Evolutionary conservation across 1,140 invertebrate species (phyloP), one percentile per base, ranked within the genome.

Genomic region (Homarus americanus): DNA sequence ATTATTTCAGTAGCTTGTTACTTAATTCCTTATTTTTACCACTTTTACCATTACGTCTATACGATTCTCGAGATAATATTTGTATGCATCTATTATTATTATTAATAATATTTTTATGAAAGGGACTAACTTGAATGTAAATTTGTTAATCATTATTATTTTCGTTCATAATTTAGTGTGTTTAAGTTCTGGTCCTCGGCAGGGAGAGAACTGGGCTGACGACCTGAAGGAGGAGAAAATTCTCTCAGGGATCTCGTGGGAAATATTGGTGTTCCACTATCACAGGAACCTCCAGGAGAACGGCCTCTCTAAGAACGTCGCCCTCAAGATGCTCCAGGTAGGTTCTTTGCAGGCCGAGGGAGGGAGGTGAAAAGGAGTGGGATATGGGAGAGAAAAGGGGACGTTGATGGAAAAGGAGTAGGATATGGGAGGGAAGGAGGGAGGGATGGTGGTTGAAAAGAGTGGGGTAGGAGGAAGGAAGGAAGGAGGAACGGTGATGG

Each of bases 211-310:
- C 44, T 83, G 87, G 87, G 69, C 80, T 3, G 66, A 90, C 2
- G 24, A 83, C 44, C 36, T 90, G 32, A 82, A 24, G 49, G 79
- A 90, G 28, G 80, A 90, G 41, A 90, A 76, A 53, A 82, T 90
- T 17, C 80, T 90, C 28, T 90, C 87, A 0, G 80, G 83, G 72
- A 32, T 90, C 4, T 66, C 87, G 32, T 90, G 87, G 87, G 87
- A 90, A 15, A 49, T 53, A 10, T 34, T 90, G 34, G 69, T 76
- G 17, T 90, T 72, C 80, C 40, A 90, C 80, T 90, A 90, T n/a
- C 69, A 90, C 80, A 66, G 38, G n/a, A 76, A 83, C 44, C 69
- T 82, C 10, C 87, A 82, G 32, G 80, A 90, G 41, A 90, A 90
- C 44, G 87, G 63, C 15, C 66, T 90, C 20, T n/a, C 69, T 7